A percentile compares a stretch with the other conserved stretches of the same genome.
Conservation (phyloP, 2,113 vertebrate species). For the Forbesichthys agassizii region DNA sequence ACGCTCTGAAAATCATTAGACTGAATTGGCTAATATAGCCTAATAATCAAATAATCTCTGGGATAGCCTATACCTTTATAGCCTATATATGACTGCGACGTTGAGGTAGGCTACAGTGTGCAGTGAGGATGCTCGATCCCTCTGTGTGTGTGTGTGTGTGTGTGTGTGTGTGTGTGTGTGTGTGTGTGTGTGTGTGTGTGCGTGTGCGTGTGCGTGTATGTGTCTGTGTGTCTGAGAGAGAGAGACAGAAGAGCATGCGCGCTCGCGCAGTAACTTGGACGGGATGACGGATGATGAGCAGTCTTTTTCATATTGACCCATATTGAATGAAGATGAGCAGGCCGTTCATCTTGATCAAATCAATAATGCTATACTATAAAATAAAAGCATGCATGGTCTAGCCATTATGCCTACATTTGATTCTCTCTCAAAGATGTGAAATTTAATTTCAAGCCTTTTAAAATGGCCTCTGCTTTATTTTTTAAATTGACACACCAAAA, state of each 20-base stretch:
- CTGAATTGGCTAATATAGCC: not conserved
- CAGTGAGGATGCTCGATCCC: not conserved
- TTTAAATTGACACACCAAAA: not conserved
- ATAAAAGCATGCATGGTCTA: no score
- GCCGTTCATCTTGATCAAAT: not conserved
- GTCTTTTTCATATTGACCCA: not conserved
- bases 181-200: no score
- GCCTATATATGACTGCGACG: not conserved
- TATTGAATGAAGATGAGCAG: not conserved
- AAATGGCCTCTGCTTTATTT: no score
- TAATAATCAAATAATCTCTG: not conserved
- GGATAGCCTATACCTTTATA: no score
- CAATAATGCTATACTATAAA: no score
- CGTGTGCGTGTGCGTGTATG: no score
- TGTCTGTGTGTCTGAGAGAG: no score
- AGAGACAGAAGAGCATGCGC: constrained; percentile 1
- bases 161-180: not conserved
- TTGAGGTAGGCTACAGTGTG: not conserved
- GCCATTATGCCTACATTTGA: no score
- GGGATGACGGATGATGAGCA: not conserved
- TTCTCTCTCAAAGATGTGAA: no score
- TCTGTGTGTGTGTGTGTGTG: not conserved
- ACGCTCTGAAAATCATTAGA: not conserved
- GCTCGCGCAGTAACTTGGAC: not conserved
- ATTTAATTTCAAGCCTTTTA: no score